Base-by-base conservation (phyloP, 2,113 vertebrate species). In the Mungos mungo region DNA sequence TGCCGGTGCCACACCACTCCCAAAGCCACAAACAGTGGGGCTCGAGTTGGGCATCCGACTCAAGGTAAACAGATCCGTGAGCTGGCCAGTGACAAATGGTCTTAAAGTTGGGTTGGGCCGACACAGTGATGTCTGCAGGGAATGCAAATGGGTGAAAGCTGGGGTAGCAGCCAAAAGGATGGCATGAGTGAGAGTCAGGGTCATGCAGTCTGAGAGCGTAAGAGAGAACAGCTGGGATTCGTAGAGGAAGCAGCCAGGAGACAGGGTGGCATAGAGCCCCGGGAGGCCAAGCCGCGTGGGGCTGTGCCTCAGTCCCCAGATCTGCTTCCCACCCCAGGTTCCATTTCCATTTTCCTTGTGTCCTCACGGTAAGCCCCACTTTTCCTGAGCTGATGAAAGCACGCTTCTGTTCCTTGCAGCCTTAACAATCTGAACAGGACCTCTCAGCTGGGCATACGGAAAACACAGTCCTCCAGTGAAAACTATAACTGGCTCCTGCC, bases 271-370 rank as follows among this genome's bases (percentile, higher is more conserved):
- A 29, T 7, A 8, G 6, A 19, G 35, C 6, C 10, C 1, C 19
- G 25, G 23, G 23, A 14, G 8, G 25, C 5, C 0, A 11, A 11
- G 29, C 79, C 4, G 7, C 0, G 0, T 7, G 72, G 15, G 27
- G 63, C 15, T 1, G 0, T 16, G 57, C 15, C 2, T 33, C 38
- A 1, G 50, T 19, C 31, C 23, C 11, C 1, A 38, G 41, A 18
- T 7, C 50, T 72, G 83, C 14, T 77, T 57, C 57, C 65, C 7
- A 4, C 0, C 0, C 57, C 76, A 14, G 29, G 11, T 1, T 60
- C 86, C 47, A 2, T 31, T 29, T 38, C 41, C 41, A 1, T 15
- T 12, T 16, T n/a, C 68, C 38, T 35, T 63, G 47, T 33, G 29
- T 69, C 29, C 57, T 86, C 11, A 7, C 21, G 35, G 19, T 3